Conservation (phyloP, 1,140 invertebrate genomes). For the Drosophila tropicalis region DNA sequence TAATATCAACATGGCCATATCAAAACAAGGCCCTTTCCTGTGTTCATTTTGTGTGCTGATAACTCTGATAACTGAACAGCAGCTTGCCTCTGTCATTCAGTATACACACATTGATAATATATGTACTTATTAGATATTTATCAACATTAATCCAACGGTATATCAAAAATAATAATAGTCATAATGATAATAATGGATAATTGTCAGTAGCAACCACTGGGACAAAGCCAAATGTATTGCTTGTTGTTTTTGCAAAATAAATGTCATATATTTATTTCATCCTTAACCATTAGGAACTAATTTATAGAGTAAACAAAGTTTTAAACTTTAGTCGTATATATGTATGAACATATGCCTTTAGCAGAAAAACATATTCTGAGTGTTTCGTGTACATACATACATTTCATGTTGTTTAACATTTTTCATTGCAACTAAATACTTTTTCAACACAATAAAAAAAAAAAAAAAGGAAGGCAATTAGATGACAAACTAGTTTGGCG, state of each 20-base stretch:
- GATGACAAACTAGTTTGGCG: conserved; percentile 59
- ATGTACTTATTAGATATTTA: conserved; percentile 6
- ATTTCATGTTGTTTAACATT: conserved; percentile 47
- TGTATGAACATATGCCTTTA: not conserved
- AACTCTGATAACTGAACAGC: not conserved
- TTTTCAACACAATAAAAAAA: conserved; percentile 33
- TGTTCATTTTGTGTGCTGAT: not conserved
- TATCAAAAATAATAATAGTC: conserved; percentile 1
- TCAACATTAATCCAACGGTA: conserved; percentile 1
- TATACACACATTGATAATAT: not conserved
- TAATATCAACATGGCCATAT: too few relatives aligned
- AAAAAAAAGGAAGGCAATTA: conserved; percentile 50
- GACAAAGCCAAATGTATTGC: not conserved
- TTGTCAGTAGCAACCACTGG: not conserved
- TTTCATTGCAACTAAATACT: conserved; percentile 52
- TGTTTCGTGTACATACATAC: conserved; percentile 19
- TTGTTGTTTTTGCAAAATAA: not conserved
- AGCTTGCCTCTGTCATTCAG: not conserved
- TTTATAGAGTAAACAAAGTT: not conserved
- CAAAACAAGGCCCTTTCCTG: too few relatives aligned
- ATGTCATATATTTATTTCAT: not conserved
- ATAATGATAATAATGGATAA: conserved; percentile 1
- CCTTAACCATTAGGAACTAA: not conserved
- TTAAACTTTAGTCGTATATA: not conserved
- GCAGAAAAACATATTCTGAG: conserved; percentile 23